A percentile compares a stretch with the other conserved stretches of the same genome.
Evolutionary conservation across 2,888 invertebrate species (phyloP).

Genomic region (Allophyes oxyacanthae): DNA sequence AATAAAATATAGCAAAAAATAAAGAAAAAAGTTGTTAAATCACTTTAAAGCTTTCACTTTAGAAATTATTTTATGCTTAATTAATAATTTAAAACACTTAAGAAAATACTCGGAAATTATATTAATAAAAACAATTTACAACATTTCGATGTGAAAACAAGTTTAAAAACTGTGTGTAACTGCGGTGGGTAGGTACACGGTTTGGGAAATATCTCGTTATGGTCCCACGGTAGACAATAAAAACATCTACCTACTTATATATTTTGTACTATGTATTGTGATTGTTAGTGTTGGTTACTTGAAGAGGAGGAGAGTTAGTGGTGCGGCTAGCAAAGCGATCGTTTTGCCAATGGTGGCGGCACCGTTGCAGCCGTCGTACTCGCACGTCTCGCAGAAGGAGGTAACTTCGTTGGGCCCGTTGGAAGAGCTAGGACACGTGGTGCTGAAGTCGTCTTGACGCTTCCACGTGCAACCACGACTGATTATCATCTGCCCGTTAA

Average conservation of each 20-base stretch:
- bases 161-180: slow-evolving; percentile 23
- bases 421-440: slow-evolving; percentile 83
- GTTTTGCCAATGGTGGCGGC: slow-evolving; percentile 84
- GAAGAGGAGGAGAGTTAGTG: slow-evolving; percentile 78
- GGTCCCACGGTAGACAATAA: slow-evolving; percentile 53
- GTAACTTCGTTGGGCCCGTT: slow-evolving; percentile 86
- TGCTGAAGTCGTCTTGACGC: slow-evolving; percentile 85
- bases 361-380: slow-evolving; percentile 91
- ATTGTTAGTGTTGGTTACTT: slow-evolving; percentile 68
- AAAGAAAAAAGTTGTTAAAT: slow-evolving; percentile 5
- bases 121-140: slow-evolving; percentile 45
- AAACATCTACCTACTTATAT: slow-evolving; percentile 31
- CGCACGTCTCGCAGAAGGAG: slow-evolving; percentile 91
- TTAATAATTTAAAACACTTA: slow-evolving; percentile 21
- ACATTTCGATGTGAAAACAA: slow-evolving; percentile 45
- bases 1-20: neutral
- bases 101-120: slow-evolving; percentile 14
- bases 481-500: slow-evolving; percentile 84
- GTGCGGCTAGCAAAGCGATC: slow-evolving; percentile 78
- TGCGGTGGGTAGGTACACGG: slow-evolving; percentile 52
- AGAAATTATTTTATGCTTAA: slow-evolving; percentile 16
- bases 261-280: slow-evolving; percentile 48
- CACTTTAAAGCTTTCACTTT: slow-evolving; percentile 29
- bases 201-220: slow-evolving; percentile 37
- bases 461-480: slow-evolving; percentile 90